Percentiles rank a stretch among this genome's conserved stretches.
Evolutionary conservation across 2,797 vertebrate species (phyloP).

Genomic region (Pachyuromys duprasi): DNA sequence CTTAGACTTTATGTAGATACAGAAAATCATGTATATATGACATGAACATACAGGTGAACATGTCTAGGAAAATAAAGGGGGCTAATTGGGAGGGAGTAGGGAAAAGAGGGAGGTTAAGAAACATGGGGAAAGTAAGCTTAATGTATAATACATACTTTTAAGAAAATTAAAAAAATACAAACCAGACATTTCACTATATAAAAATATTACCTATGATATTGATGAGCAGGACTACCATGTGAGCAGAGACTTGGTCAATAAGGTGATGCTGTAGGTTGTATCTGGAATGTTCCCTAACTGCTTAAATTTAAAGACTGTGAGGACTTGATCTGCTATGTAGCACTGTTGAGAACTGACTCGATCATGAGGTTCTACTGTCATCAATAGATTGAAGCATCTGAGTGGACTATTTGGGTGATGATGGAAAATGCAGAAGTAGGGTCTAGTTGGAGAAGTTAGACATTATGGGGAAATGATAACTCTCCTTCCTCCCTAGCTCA

Average conservation of each 20-base stretch:
- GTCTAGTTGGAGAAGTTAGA: background rate
- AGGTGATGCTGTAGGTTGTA: background rate
- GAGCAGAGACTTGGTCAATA: background rate
- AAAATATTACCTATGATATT: background rate
- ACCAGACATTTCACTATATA: background rate
- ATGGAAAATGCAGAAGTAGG: background rate
- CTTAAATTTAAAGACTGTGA: background rate
- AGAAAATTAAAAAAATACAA: background rate
- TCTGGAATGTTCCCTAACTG: background rate
- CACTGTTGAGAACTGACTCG: background rate
- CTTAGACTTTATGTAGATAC: background rate
- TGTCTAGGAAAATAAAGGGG: background rate
- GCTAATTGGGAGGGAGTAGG: background rate
- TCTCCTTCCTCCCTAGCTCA: background rate
- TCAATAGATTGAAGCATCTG: background rate
- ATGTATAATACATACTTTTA: background rate
- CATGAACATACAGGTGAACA: background rate
- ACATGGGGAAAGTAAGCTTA: background rate
- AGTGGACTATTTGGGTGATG: background rate
- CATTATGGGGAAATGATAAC: background rate
- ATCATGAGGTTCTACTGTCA: background rate
- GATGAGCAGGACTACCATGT: background rate
- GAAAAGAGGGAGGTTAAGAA: background rate
- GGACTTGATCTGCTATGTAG: background rate
- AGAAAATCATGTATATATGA: background rate